phyloP scores from a whole-genome alignment of 1,140 invertebrate species.

The Drosophila aff. region DNA sequence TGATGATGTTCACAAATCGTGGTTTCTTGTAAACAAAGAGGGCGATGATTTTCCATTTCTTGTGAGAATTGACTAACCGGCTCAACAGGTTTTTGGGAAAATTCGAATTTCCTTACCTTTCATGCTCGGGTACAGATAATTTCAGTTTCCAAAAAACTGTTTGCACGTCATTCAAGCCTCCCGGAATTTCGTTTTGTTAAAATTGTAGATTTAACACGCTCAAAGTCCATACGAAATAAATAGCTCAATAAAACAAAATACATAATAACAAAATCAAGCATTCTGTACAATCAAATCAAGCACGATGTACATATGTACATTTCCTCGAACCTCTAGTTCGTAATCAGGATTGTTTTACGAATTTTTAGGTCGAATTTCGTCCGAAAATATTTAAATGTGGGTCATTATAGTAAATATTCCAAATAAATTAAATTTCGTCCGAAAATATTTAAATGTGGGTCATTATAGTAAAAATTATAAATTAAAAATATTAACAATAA shows the following conservation, averaged over 20 bases:
- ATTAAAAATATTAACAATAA: background rate
- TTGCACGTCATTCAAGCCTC: constrained; percentile 17
- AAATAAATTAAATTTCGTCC: background rate
- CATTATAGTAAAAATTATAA: background rate
- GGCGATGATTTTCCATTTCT: constrained; percentile 6
- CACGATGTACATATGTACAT: background rate
- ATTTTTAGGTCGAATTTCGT: background rate
- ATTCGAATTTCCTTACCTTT: constrained; percentile 3
- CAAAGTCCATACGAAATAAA: constrained; percentile 21
- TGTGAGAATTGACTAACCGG: constrained; percentile 12
- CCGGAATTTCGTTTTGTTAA: constrained; percentile 19
- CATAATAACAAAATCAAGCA: constrained; percentile 1
- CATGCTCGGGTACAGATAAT: background rate
- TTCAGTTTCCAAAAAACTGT: background rate
- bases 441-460: background rate
- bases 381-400: background rate
- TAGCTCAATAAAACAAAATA: background rate
- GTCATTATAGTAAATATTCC: background rate
- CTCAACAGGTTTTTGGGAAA: constrained; percentile 10
- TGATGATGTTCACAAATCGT: constrained; percentile 30
- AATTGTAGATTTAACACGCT: background rate
- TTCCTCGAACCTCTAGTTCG: background rate
- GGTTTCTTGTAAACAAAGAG: constrained; percentile 1
- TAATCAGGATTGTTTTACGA: background rate
- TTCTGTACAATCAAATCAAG: background rate